Percentiles rank a stretch among this genome's conserved stretches.
Conservation (phyloP, 1,140 invertebrate genomes). For the Rhyzopertha dominica region DNA sequence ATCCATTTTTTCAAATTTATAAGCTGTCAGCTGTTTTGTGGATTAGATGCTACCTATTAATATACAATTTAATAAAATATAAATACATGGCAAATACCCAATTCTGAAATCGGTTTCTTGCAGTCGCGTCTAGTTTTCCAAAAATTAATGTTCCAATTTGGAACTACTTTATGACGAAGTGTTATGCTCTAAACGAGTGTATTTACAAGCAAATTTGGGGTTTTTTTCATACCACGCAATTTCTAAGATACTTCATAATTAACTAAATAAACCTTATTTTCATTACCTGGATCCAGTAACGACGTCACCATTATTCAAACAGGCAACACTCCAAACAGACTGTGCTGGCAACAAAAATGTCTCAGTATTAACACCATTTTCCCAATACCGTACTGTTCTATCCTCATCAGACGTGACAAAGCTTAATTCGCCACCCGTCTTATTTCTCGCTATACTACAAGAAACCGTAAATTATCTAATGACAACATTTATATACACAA, state of each 20-base stretch:
- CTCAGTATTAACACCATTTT: slow-evolving; percentile 57
- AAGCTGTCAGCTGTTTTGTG: no score
- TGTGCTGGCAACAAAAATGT: slow-evolving; percentile 76
- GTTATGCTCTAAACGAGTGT: no score
- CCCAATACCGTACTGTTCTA: slow-evolving; percentile 80
- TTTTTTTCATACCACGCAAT: no score
- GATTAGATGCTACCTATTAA: no score
- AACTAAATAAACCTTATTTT: background rate
- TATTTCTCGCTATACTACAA: slow-evolving; percentile 58
- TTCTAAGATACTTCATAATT: slow-evolving; percentile 4
- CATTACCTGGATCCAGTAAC: slow-evolving; percentile 72
- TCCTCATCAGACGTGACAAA: slow-evolving; percentile 84
- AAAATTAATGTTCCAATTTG: no score
- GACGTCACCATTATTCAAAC: slow-evolving; percentile 81
- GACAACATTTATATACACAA: slow-evolving; percentile 21
- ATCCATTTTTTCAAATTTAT: no score
- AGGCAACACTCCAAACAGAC: slow-evolving; percentile 83
- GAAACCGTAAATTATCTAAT: slow-evolving; percentile 16
- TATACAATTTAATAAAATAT: no score
- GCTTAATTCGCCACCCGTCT: slow-evolving; percentile 51
- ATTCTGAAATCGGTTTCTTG: no score
- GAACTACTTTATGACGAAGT: no score
- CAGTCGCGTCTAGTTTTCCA: no score
- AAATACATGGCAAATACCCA: no score
- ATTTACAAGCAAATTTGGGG: no score